Base-by-base conservation (phyloP, 2,797 vertebrate genomes). In the Tenualosa thibaudeaui region DNA sequence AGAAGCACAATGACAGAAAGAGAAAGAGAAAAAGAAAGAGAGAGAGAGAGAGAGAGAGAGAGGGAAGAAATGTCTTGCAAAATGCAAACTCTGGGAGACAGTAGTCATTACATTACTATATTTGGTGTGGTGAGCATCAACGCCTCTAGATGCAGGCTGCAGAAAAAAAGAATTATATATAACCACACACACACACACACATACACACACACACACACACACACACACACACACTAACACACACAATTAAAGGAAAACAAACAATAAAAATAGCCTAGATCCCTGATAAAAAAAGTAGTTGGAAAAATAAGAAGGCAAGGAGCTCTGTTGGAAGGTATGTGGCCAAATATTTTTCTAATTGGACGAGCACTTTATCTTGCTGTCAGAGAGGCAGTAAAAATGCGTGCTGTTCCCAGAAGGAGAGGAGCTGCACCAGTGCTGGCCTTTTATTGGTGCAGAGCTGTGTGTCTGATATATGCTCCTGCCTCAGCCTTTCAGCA, bases 261-360 rank as follows among this genome's bases (percentile, higher is more conserved):
- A 89, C 83, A 89, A 88, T 87, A 90, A 93, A 94, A 91, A 93
- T 88, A 92, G 91, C 85, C 83, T 88, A 86, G 85, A 92, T 91
- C 92, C 90, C 87, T 90, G 91, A 93, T 92, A 94, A 94, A 92
- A 90, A 78, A 78, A 43, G 37, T 90, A 88, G 91, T 91, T 90
- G 87, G 92, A 93, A 93, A 78, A 93, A 93, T 87, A 93, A 93
- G 83, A 94, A 93, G 90, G 81, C 86, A 49, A 85, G 89, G 87
- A 90, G 92, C 83, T 86, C 89, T 91, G 89, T 92, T 93, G 91
- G 92, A 93, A 95, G 93, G 93, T 94, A 95, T 93, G 94, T 89
- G 92, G 91, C 93, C 93, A 95, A 96, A 96, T 96, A 95, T 95
- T 95, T 95, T 95, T 96, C 93, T 96, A 96, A 96, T 96, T 96